Evolutionary conservation across 2,888 invertebrate genomes (phyloP), one percentile per base, ranked within the genome.

Genomic region (Erebia palarica): DNA sequence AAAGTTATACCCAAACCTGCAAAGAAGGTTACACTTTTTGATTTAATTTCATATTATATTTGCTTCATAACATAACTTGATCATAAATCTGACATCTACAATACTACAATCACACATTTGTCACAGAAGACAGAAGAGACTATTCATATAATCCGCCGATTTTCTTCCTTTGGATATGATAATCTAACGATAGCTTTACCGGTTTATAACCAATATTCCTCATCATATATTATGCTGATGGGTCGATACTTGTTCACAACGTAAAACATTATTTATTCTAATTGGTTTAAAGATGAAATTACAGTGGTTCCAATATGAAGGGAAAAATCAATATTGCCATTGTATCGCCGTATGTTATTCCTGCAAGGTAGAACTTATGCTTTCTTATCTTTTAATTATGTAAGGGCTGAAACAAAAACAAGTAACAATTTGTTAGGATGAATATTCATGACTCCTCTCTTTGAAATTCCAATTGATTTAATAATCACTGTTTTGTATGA

Each of bases 271-370:
- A 63, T 66, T 72, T 74, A 64, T 66, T 27, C 27, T 44, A 36
- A 64, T 61, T 63, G 64, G 44, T 18, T 69, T 75, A 75, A 64
- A 74, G 68, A 71, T 80, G 72, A 86, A 87, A 85, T 86, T 84
- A 75, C 75, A 78, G 51, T 63, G 55, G 16, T 8, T 18, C 14
- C 47, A 80, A 74, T 64, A 90, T 90, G 89, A 88, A 71, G 72
- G 85, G 83, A 18, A 78, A 84, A 55, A 87, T 91, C 69, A 86
- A 90, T 78, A 80, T 74, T 68, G 77, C 79, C 51, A 80, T 91
- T 58, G 79, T 79, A 64, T 87, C 91, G 13, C 86, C 89, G 0
- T 85, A 87, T 73, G 79, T 86, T 21, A 80, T 90, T 47, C 75
- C 87, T 57, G 86, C 83, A 63, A 84, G 86, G 91, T 90, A 79